Percentiles rank a stretch among this genome's conserved stretches.
Evolutionary conservation across 2,113 vertebrate species (phyloP).

Genomic region (Cephalopholis sonnerati): DNA sequence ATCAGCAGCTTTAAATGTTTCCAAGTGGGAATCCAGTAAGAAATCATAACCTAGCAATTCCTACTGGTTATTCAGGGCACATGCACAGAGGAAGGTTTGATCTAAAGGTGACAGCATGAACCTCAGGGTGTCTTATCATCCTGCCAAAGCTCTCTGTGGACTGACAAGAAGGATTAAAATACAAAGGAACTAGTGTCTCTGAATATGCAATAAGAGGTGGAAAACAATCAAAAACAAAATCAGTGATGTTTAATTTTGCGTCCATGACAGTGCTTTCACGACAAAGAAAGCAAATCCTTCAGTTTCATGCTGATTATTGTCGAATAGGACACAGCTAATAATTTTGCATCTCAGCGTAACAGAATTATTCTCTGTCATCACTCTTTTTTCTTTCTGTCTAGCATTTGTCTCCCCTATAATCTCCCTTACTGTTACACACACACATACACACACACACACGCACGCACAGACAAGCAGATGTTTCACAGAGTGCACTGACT

Average conservation of each 20-base stretch:
- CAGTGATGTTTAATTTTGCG: not conserved
- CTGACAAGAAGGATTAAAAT: not conserved
- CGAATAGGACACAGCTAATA: not conserved
- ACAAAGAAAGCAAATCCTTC: not conserved
- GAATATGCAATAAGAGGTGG: not conserved
- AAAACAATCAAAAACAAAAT: not conserved
- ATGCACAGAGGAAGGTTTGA: not conserved
- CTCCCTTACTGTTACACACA: slow-evolving; percentile 20
- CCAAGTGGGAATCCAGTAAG: slow-evolving; percentile 5
- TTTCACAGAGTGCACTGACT: slow-evolving; percentile 71
- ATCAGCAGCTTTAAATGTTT: not conserved
- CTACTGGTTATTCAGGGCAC: not conserved
- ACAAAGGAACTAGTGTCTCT: not conserved
- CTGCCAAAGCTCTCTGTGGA: not conserved
- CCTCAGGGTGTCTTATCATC: not conserved
- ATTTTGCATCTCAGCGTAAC: slow-evolving; percentile 22
- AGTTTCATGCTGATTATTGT: not conserved
- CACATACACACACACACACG: slow-evolving; percentile 40
- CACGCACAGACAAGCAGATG: slow-evolving; percentile 69
- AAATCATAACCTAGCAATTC: not conserved
- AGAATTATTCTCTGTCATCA: slow-evolving; percentile 27
- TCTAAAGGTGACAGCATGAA: not conserved
- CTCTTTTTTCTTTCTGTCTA: slow-evolving; percentile 2
- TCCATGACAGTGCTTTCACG: not conserved
- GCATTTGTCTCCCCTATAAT: slow-evolving; percentile 23